Conservation (phyloP, 1,140 invertebrate species). For the Tigriopus japonicus region DNA sequence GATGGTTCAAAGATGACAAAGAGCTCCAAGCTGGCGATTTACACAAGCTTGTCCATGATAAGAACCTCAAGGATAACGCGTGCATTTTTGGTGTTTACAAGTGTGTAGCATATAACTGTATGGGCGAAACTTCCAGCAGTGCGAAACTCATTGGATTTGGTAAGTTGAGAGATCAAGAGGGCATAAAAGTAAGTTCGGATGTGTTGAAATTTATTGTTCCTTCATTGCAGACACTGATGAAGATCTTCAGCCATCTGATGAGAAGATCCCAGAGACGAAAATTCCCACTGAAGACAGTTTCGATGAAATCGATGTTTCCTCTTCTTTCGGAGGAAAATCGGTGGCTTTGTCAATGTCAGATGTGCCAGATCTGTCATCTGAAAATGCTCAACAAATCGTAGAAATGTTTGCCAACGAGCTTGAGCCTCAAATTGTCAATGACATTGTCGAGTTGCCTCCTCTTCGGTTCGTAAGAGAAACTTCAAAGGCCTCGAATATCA, state of each 20-base stretch:
- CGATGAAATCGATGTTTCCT: slow-evolving; percentile 60
- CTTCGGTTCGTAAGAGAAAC: no score
- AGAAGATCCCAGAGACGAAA: slow-evolving; percentile 52
- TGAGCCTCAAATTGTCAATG: no score
- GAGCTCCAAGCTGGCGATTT: slow-evolving; percentile 76
- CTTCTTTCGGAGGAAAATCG: slow-evolving; percentile 75
- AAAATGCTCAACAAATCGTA: slow-evolving; percentile 70
- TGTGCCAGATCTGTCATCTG: slow-evolving; percentile 72
- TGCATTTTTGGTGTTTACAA: slow-evolving; percentile 80
- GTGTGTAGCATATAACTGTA: slow-evolving; percentile 78
- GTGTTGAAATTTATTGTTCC: neutral
- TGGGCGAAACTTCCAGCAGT: slow-evolving; percentile 69
- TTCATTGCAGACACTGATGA: slow-evolving; percentile 27
- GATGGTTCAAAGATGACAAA: slow-evolving; percentile 77
- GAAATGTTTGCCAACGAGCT: slow-evolving; percentile 84
- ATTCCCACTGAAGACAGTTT: slow-evolving; percentile 32
- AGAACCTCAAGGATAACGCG: slow-evolving; percentile 65
- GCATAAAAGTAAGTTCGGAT: neutral
- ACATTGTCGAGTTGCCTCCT: no score
- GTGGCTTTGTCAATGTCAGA: slow-evolving; percentile 74
- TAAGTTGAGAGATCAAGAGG: slow-evolving; percentile 1
- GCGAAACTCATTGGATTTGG: slow-evolving; percentile 70
- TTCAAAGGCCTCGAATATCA: no score
- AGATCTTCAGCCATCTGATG: slow-evolving; percentile 42
- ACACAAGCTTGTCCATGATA: slow-evolving; percentile 44